Percentiles rank a stretch among this genome's conserved stretches.
These are phyloP conservation scores for Pipistrellus nathusii DNA, from an alignment of 2,797 vertebrate species.

Conservation along the genomic window DNA sequence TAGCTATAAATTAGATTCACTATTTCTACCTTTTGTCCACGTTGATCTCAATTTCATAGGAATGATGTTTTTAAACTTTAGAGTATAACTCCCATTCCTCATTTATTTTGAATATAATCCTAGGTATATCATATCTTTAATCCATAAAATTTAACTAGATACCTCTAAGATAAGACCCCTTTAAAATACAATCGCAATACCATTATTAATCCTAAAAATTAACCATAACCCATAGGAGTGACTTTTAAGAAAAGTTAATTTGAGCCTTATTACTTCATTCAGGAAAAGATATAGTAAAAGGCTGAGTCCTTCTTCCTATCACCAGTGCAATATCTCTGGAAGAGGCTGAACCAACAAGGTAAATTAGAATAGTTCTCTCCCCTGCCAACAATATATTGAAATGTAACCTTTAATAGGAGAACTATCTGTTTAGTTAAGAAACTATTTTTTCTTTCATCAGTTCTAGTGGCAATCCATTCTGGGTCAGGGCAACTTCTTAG, in stretches of 20 bases:
- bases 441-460: not conserved
- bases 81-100: not conserved
- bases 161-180: not conserved
- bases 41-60: constrained; percentile 8
- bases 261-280: not conserved
- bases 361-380: not conserved
- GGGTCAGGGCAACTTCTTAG: not conserved
- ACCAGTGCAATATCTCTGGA: not conserved
- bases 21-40: not conserved
- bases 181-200: not conserved
- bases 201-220: not conserved
- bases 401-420: not conserved
- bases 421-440: not conserved
- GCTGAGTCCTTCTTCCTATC: not conserved
- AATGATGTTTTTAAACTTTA: not conserved
- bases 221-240: not conserved
- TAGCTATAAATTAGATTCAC: not conserved
- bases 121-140: not conserved
- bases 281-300: not conserved
- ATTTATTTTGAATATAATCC: constrained; percentile 17
- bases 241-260: constrained; percentile 5
- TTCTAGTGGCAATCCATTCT: not conserved
- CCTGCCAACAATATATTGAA: not conserved
- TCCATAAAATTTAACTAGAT: not conserved
- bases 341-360: not conserved